Evolutionary conservation across 2,797 vertebrate species (phyloP), one percentile per base, ranked within the genome.

Genomic region (Clarias pachynema): DNA sequence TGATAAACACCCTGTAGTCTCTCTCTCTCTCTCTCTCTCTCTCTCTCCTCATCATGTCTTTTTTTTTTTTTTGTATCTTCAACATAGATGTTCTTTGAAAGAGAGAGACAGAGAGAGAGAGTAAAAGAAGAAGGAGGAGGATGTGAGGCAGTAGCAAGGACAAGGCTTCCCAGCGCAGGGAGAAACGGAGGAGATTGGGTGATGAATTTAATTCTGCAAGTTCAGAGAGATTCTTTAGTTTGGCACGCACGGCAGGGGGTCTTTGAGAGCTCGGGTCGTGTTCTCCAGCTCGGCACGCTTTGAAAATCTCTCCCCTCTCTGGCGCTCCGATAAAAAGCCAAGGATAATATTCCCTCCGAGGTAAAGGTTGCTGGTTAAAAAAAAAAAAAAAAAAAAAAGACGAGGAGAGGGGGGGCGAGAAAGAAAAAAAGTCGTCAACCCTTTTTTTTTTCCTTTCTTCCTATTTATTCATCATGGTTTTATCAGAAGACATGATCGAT

Each of bases 151-250:
- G 95, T 78, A 95, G 96, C 93, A 95, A 96, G 95, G 95, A 94
- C 94, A 94, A 94, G 93, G 94, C 93, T 96, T 94, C 94, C 92
- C 94, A 93, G 94, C 95, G 94, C 95, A 94, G 92, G 95, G 93
- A 96, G 94, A 95, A 92, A 89, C 77, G 82, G 89, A 90, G 91
- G 92, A 93, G 94, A 95, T 95, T 90, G 89, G 91, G 92, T 93
- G 94, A 96, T 95, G 95, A 97, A 96, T 97, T 97, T 96, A 96
- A 97, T 97, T 96, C 94, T 94, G 96, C 96, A 95, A 96, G 96
- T 97, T 97, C 96, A 97, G 96, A 97, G 96, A 96, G 96, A 97
- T 97, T 97, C 96, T 95, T 96, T 97, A 97, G 96, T 96, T 97
- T 96, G 96, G 97, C 96, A 96, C 89, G 91, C 96, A 89, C 94